Conservation (phyloP, 2,113 vertebrate species). For the Melospiza georgiana region DNA sequence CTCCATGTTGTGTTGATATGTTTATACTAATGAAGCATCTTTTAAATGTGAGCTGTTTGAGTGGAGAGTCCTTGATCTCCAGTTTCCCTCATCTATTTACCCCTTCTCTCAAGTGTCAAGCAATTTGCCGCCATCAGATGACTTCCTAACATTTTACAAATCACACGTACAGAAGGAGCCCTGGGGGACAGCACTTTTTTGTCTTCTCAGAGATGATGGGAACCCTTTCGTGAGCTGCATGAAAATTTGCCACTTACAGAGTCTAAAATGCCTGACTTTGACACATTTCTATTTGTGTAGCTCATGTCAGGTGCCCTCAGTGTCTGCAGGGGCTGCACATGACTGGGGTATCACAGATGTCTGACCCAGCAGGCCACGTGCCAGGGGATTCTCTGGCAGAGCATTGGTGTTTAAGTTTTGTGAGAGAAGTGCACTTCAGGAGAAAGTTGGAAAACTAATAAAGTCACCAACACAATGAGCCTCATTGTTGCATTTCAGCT, state of each 20-base stretch:
- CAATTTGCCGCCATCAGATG: neutral
- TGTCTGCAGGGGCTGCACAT: neutral
- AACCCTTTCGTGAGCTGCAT: neutral
- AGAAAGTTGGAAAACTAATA: neutral
- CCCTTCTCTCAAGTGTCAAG: neutral
- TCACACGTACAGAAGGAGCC: neutral
- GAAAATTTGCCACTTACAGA: neutral
- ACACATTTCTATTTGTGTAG: neutral
- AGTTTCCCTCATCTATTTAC: neutral
- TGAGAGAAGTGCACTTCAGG: neutral
- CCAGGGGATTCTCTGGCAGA: neutral
- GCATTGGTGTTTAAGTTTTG: accelerated
- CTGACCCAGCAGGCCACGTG: neutral
- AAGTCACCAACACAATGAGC: neutral
- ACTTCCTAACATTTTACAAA: neutral
- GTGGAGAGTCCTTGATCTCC: neutral
- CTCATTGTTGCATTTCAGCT: neutral
- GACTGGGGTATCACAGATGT: neutral
- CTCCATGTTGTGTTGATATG: neutral
- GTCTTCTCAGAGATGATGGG: neutral
- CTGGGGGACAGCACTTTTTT: neutral
- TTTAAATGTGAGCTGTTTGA: neutral
- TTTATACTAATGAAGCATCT: neutral
- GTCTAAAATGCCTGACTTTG: neutral
- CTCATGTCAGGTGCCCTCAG: neutral